phyloP scores from a whole-genome alignment of 2,888 invertebrate genomes.

The Eilema sororculum region DNA sequence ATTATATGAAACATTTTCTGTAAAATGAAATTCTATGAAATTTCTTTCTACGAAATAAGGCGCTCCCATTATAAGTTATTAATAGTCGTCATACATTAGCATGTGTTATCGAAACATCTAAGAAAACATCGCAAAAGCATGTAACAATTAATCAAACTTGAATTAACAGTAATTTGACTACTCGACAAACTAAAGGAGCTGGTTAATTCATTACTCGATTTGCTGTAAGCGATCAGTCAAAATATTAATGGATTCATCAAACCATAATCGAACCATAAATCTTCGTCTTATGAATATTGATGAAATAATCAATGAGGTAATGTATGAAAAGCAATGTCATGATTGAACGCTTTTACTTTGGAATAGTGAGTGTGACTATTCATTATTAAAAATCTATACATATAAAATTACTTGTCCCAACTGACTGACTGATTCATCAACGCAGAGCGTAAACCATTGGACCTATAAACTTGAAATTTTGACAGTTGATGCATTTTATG shows the following conservation, averaged over 20 bases:
- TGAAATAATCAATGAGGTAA: conserved; percentile 1
- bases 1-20: too few species aligned
- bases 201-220: conserved; percentile 29
- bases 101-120: conserved; percentile 38
- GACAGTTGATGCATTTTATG: too few species aligned
- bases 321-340: conserved; percentile 1
- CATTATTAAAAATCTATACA: background rate
- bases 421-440: too few species aligned
- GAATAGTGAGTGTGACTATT: background rate
- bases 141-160: conserved; percentile 38
- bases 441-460: too few species aligned
- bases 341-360: background rate
- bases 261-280: conserved; percentile 17
- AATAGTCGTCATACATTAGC: conserved; percentile 31
- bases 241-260: conserved; percentile 19
- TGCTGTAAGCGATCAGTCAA: conserved; percentile 14
- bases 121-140: conserved; percentile 26
- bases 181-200: conserved; percentile 15
- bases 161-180: conserved; percentile 34
- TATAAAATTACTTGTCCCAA: too few species aligned
- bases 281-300: conserved; percentile 14
- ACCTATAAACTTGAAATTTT: too few species aligned
- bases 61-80: too few species aligned
- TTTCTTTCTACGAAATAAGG: too few species aligned
- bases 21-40: too few species aligned